Conservation (phyloP, 2,888 invertebrate species). For the Cephus pulcher region DNA sequence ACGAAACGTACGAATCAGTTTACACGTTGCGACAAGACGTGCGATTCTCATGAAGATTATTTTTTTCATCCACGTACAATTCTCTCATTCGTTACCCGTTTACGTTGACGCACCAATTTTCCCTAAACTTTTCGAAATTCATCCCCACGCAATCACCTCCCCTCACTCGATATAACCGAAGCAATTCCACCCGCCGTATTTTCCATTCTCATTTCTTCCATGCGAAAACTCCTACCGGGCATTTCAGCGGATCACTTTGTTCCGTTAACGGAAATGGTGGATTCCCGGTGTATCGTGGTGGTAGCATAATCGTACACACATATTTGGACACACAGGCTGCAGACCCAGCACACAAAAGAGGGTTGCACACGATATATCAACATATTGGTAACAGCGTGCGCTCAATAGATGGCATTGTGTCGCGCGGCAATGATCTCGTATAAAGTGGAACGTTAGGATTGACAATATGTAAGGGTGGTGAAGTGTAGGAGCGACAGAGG, state of each 20-base stretch:
- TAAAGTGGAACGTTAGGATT: not conserved
- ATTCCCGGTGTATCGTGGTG: not conserved
- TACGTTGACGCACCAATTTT: not conserved
- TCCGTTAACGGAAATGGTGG: not conserved
- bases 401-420: constrained; percentile 1
- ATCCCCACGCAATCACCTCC: not conserved
- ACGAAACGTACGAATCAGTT: not conserved
- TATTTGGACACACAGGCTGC: too few relatives aligned
- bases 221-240: not conserved
- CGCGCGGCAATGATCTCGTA: not conserved
- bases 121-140: not conserved
- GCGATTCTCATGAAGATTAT: not conserved
- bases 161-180: not conserved
- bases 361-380: not conserved
- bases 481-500: not conserved
- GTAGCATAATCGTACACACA: not conserved
- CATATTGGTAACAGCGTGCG: not conserved
- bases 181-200: not conserved
- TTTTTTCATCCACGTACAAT: not conserved
- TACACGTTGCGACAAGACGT: not conserved
- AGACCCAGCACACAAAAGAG: not conserved
- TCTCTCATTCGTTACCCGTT: not conserved
- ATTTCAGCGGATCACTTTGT: not conserved
- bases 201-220: not conserved
- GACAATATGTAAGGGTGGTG: not conserved